Base-by-base conservation (phyloP, 2,797 vertebrate genomes). In the Amblyraja radiata region DNA sequence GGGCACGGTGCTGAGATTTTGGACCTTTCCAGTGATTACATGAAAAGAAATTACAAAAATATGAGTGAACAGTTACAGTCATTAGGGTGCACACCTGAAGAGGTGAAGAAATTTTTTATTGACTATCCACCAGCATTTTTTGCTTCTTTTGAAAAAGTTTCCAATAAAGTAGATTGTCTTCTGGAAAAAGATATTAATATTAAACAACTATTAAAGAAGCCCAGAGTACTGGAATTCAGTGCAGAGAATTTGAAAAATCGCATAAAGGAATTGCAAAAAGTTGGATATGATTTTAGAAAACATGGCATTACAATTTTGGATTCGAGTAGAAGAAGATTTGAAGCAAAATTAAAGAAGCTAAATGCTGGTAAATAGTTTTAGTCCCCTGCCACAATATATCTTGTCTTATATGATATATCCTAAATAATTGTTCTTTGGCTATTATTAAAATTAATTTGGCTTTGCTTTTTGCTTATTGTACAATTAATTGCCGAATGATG, bases 221-320 rank as follows among this genome's bases (percentile, higher is more conserved):
- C 97, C 46, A 96, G 93, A 63, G 93, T 98, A 93, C 94, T 98
- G 93, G 96, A 96, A 18, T 95, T 94, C 95, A 97, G 97, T 94
- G 93, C 95, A 79, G 94, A 93, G 93, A 96, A 95, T 94, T 95
- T 98, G 63, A 95, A 92, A 73, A 95, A 36, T 81, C 96, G 96
- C 86, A 94, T 97, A n/a, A 93, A 94, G 76, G 94, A 96, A 93
- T 93, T 98, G 79, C 90, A 95, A 68, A 94, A 88, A 14, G n/a
- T 96, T 88, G 94, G 94, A 16, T 98, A 96, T 94, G 94, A 97
- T 94, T 97, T 97, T 76, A 46, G 94, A 93, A 95, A 94, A 58
- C 96, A 94, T 7, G 97, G 96, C 28, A 97, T 98, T 39, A 32
- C 14, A 71, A 93, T 97, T 93, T 93, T 98, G 61, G 95, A 96